Evolutionary conservation across 1,140 invertebrate genomes (phyloP).

Genomic region (Pachyrhynchus sulphureomaculatus): DNA sequence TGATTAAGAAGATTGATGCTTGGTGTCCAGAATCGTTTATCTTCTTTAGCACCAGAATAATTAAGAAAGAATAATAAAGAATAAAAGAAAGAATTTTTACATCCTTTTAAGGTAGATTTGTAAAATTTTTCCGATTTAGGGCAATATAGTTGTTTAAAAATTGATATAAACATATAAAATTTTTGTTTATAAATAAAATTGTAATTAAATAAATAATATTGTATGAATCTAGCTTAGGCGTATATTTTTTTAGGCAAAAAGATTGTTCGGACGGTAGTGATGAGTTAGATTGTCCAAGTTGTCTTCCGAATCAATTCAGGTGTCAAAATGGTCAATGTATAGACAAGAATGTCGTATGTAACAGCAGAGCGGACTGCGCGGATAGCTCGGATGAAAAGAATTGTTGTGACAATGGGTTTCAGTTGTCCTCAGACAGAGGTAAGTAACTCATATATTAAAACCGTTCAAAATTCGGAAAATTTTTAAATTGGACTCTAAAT

Average conservation of each 20-base stretch:
- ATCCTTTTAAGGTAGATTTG: no score
- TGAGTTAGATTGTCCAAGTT: constrained; percentile 70
- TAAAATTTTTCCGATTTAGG: no score
- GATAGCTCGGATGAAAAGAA: constrained; percentile 47
- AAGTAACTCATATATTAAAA: constrained; percentile 31
- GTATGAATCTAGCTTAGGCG: no score
- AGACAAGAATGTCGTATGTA: constrained; percentile 62
- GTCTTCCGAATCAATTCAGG: constrained; percentile 66
- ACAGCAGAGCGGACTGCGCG: constrained; percentile 47
- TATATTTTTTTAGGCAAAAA: constrained; percentile 54
- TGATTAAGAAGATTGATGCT: no score
- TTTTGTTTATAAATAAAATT: no score
- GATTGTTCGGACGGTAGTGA: constrained; percentile 85
- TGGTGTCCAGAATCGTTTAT: no score
- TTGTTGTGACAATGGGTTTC: constrained; percentile 59
- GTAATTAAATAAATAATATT: no score
- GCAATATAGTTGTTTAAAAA: no score
- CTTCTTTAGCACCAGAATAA: no score
- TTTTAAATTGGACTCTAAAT: background rate
- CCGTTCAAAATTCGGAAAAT: background rate
- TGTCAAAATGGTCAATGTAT: constrained; percentile 79
- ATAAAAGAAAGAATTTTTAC: no score
- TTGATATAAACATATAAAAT: no score
- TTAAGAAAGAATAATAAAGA: no score
- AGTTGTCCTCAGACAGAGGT: constrained; percentile 60